These are phyloP conservation scores for Ectemnius continuus DNA, from an alignment of 2,888 invertebrate genomes.

Conservation along the genomic window DNA sequence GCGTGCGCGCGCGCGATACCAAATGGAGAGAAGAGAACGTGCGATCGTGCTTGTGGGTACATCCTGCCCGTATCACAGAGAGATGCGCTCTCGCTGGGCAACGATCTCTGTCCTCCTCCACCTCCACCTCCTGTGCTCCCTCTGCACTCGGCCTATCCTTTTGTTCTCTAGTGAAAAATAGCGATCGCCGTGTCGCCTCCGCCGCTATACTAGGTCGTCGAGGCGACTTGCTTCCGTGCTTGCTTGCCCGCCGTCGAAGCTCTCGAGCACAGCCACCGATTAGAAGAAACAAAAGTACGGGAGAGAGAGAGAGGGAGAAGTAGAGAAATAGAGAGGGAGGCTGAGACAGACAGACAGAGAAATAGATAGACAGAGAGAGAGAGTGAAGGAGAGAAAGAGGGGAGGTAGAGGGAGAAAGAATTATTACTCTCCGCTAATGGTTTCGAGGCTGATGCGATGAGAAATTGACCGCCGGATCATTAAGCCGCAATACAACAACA, in stretches of 20 bases:
- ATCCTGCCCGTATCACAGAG: constrained; percentile 5
- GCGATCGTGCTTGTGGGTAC: constrained; percentile 5
- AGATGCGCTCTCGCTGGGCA: constrained; percentile 28
- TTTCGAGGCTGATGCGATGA: too few relatives aligned
- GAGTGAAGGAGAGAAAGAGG: not conserved
- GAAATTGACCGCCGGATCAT: too few relatives aligned
- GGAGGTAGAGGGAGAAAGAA: not conserved
- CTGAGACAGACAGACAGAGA: not conserved
- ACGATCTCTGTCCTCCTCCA: constrained; percentile 40
- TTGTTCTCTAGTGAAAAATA: constrained; percentile 35
- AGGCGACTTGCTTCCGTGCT: constrained; percentile 3
- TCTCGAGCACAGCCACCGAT: too few relatives aligned
- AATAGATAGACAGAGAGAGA: not conserved
- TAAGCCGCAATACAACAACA: too few relatives aligned
- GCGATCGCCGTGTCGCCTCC: constrained; percentile 23
- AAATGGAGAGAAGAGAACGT: constrained; percentile 8
- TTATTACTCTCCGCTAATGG: too few relatives aligned
- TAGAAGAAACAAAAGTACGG: not conserved
- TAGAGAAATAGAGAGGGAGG: constrained; percentile 8
- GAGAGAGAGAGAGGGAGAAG: constrained; percentile 5
- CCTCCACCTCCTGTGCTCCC: constrained; percentile 20
- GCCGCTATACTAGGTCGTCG: constrained; percentile 5
- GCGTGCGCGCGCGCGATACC: constrained; percentile 7
- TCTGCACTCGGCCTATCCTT: constrained; percentile 7
- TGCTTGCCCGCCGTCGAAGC: too few relatives aligned